phyloP scores from a whole-genome alignment of 2,113 vertebrate genomes.

The Otolemur garnettii region DNA sequence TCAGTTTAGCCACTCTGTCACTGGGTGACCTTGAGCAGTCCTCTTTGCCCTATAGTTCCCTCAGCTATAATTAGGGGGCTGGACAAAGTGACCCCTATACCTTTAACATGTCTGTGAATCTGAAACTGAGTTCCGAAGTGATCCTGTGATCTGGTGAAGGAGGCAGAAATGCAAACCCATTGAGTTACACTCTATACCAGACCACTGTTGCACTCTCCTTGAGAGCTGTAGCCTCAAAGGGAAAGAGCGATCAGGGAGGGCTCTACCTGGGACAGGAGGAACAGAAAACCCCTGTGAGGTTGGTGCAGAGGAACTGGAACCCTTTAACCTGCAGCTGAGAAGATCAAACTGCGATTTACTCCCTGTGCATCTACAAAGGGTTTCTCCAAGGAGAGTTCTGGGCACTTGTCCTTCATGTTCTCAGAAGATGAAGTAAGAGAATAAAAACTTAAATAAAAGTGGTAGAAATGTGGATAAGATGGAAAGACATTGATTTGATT shows the following conservation, averaged over 20 bases:
- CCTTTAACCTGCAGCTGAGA: background rate
- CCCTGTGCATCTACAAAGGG: background rate
- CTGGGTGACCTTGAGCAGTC: background rate
- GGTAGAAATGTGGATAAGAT: background rate
- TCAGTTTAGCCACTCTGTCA: accelerated
- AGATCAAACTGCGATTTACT: background rate
- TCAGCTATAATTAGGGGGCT: background rate
- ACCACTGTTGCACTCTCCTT: background rate
- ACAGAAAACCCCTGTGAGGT: accelerated
- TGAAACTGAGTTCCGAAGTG: background rate
- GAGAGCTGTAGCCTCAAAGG: background rate
- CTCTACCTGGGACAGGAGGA: background rate
- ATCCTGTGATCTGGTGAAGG: background rate
- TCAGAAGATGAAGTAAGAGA: slow-evolving; percentile 53
- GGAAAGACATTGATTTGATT: slow-evolving; percentile 35
- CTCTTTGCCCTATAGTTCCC: background rate
- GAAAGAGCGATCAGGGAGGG: accelerated
- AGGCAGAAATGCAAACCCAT: background rate
- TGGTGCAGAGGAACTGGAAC: background rate
- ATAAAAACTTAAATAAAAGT: slow-evolving; percentile 55
- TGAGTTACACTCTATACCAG: background rate
- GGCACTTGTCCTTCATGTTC: slow-evolving; percentile 34
- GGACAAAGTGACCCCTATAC: background rate
- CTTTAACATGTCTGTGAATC: background rate
- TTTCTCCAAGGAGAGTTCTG: slow-evolving; percentile 45